Evolutionary conservation across 2,888 invertebrate genomes (phyloP).

Genomic region (Heteromurus nitidus): DNA sequence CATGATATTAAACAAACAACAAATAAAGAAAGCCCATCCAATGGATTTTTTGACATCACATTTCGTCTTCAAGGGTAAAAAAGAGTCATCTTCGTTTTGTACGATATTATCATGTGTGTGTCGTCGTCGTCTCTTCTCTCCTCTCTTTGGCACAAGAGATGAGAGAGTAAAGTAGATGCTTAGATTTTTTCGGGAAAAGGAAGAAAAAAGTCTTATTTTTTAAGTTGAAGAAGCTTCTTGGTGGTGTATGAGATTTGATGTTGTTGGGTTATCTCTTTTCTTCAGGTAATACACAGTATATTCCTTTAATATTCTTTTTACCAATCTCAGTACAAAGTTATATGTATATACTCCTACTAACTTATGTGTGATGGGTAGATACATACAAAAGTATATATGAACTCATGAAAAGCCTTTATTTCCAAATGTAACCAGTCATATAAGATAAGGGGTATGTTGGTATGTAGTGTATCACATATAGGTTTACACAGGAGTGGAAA

Average conservation of each 20-base stretch:
- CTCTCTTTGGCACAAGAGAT: background rate
- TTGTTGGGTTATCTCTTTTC: constrained; percentile 32
- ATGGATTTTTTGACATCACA: constrained; percentile 70
- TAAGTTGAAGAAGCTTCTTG: constrained; percentile 7
- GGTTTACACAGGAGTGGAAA: background rate
- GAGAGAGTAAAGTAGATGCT: constrained; percentile 33
- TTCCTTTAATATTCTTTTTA: constrained; percentile 5
- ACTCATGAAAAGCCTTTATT: background rate
- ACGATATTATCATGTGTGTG: constrained; percentile 8
- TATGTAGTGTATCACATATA: background rate
- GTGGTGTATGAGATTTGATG: constrained; percentile 30
- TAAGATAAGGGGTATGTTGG: too few relatives aligned
- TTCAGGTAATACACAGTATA: constrained; percentile 34
- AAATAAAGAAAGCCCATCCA: constrained; percentile 71
- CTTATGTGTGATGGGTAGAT: too few relatives aligned
- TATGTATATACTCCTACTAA: too few relatives aligned
- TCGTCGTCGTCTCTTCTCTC: constrained; percentile 1
- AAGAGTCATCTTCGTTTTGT: constrained; percentile 20
- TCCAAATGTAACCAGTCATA: too few relatives aligned
- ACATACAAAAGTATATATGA: background rate
- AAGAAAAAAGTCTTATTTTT: constrained; percentile 1
- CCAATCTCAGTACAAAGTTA: background rate
- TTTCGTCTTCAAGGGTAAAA: constrained; percentile 33
- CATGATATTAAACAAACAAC: constrained; percentile 72
- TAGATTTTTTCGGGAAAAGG: constrained; percentile 20